Conservation (phyloP, 2,888 invertebrate species). For the Parochlus steinenii region DNA sequence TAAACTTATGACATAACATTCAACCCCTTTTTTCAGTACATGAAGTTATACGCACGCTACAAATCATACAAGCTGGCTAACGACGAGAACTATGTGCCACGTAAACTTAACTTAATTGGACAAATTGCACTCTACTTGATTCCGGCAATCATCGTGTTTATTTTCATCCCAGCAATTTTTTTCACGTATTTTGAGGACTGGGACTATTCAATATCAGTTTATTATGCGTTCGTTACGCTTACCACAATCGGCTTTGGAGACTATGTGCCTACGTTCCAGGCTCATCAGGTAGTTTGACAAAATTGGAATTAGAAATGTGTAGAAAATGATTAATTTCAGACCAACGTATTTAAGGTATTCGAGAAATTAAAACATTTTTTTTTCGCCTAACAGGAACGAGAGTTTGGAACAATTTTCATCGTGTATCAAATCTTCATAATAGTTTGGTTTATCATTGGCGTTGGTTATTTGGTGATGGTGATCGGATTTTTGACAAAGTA, state of each 20-base stretch:
- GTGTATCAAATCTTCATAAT: slow-evolving; percentile 69
- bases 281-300: slow-evolving; percentile 24
- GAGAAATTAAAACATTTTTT: too few relatives aligned
- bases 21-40: slow-evolving; percentile 45
- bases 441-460: slow-evolving; percentile 79
- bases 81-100: slow-evolving; percentile 45
- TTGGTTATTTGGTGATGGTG: slow-evolving; percentile 82
- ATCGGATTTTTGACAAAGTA: slow-evolving; percentile 60
- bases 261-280: slow-evolving; percentile 50
- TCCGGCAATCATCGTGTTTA: slow-evolving; percentile 77
- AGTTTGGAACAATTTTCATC: slow-evolving; percentile 41
- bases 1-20: too few relatives aligned
- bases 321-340: not conserved
- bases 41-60: slow-evolving; percentile 62
- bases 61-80: slow-evolving; percentile 46
- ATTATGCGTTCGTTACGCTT: slow-evolving; percentile 74
- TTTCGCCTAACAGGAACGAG: slow-evolving; percentile 20
- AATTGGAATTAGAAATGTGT: too few relatives aligned
- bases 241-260: slow-evolving; percentile 91
- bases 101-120: slow-evolving; percentile 53
- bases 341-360: too few relatives aligned
- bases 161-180: slow-evolving; percentile 68
- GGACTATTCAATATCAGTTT: slow-evolving; percentile 69
- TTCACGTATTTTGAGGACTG: slow-evolving; percentile 75
- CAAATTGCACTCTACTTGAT: slow-evolving; percentile 71